Evolutionary conservation across 2,888 invertebrate genomes (phyloP).

Genomic region (Drosophila flavopinicola): DNA sequence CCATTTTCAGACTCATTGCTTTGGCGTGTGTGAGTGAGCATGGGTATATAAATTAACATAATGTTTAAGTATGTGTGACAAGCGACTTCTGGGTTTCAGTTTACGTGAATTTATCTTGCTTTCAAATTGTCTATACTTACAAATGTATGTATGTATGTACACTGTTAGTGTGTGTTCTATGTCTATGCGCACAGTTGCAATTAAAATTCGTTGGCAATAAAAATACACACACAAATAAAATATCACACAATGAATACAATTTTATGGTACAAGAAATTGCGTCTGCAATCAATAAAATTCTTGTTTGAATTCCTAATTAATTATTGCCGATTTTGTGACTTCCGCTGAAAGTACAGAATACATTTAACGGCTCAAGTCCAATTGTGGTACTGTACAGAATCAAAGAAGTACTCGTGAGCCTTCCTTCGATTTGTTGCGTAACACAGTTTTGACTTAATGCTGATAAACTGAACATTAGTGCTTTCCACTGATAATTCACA

Average conservation of each 20-base stretch:
- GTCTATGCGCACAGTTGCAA: constrained; percentile 43
- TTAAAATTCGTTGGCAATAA: constrained; percentile 73
- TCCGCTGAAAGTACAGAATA: constrained; percentile 1
- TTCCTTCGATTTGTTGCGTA: background rate
- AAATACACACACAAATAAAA: constrained; percentile 42
- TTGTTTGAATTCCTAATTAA: background rate
- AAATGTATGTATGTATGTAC: background rate
- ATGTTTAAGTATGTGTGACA: constrained; percentile 81
- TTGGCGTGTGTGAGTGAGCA: constrained; percentile 25
- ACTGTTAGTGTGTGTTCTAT: background rate
- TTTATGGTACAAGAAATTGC: constrained; percentile 42
- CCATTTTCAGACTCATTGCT: constrained; percentile 68
- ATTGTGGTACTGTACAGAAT: constrained; percentile 8
- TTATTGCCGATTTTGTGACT: constrained; percentile 1
- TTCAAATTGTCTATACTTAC: constrained; percentile 65
- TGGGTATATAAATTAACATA: constrained; percentile 76
- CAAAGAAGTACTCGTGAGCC: background rate
- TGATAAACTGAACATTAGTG: constrained; percentile 41
- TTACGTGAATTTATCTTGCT: constrained; percentile 75
- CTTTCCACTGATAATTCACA: constrained; percentile 26
- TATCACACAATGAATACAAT: constrained; percentile 34
- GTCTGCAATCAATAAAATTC: constrained; percentile 44
- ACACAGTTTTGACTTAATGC: constrained; percentile 33
- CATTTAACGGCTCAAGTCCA: background rate
- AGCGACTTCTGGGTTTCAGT: constrained; percentile 77